These are phyloP conservation scores for Ceratina calcarata DNA, from an alignment of 1,140 invertebrate species.

Conservation along the genomic window DNA sequence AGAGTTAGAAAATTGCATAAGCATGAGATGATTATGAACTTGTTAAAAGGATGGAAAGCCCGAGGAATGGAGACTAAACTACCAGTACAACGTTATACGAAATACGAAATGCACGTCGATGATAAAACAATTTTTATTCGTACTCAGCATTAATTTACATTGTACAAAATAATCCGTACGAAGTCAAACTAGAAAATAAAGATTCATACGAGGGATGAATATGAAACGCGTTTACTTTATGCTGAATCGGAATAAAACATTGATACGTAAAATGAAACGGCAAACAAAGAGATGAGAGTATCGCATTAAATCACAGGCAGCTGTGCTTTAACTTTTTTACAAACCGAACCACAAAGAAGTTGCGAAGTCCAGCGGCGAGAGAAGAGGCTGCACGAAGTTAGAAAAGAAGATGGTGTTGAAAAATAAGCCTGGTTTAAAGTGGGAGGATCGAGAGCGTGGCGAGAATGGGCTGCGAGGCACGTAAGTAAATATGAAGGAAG, in stretches of 20 bases:
- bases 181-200: no score
- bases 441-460: neutral
- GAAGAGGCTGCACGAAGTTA: neutral
- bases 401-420: neutral
- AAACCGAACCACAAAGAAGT: no score
- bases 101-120: neutral
- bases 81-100: neutral
- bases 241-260: no score
- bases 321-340: no score
- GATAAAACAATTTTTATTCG: neutral
- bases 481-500: constrained; percentile 20
- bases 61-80: neutral
- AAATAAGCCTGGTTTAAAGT: neutral
- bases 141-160: no score
- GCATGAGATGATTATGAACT: neutral
- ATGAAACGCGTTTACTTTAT: no score
- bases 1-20: neutral
- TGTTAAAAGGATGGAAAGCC: neutral
- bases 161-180: no score
- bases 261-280: no score
- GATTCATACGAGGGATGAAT: no score
- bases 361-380: no score
- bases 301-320: no score
- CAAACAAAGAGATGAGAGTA: no score
- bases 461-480: neutral